phyloP scores from a whole-genome alignment of 2,797 vertebrate species.

The Pipistrellus nathusii region DNA sequence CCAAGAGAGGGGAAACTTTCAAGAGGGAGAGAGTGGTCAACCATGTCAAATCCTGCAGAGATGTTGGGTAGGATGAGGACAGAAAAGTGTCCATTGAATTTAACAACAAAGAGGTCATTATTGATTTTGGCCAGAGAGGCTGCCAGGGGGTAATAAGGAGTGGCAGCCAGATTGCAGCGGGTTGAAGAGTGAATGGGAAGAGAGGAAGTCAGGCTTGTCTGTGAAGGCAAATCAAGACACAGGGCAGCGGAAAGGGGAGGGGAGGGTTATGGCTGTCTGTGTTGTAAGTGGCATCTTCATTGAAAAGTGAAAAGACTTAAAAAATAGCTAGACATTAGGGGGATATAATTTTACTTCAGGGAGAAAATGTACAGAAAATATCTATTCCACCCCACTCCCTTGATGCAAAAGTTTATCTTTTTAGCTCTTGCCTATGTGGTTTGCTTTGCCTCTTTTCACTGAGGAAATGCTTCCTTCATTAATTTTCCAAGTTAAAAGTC shows the following conservation, averaged over 20 bases:
- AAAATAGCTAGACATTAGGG: slow-evolving; percentile 18
- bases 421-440: not conserved
- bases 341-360: slow-evolving; percentile 52
- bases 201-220: slow-evolving; percentile 4
- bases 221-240: slow-evolving; percentile 40
- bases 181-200: slow-evolving; percentile 44
- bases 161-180: slow-evolving; percentile 56
- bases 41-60: slow-evolving; percentile 81
- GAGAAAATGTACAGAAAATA: slow-evolving; percentile 50
- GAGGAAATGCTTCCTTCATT: slow-evolving; percentile 26
- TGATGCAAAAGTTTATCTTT: slow-evolving; percentile 12
- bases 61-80: slow-evolving; percentile 69
- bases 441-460: slow-evolving; percentile 29
- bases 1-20: slow-evolving; percentile 72
- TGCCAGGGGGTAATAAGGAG: slow-evolving; percentile 64
- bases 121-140: slow-evolving; percentile 76
- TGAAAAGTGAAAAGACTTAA: slow-evolving; percentile 53
- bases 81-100: slow-evolving; percentile 79
- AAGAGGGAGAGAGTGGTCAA: slow-evolving; percentile 77
- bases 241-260: not conserved
- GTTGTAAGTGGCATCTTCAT: slow-evolving; percentile 20
- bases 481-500: not conserved
- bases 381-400: not conserved
- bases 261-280: not conserved
- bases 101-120: slow-evolving; percentile 78